Percentiles rank a stretch among this genome's conserved stretches.
These are phyloP conservation scores for Orthosia cruda DNA, from an alignment of 2,888 invertebrate species.

Conservation along the genomic window DNA sequence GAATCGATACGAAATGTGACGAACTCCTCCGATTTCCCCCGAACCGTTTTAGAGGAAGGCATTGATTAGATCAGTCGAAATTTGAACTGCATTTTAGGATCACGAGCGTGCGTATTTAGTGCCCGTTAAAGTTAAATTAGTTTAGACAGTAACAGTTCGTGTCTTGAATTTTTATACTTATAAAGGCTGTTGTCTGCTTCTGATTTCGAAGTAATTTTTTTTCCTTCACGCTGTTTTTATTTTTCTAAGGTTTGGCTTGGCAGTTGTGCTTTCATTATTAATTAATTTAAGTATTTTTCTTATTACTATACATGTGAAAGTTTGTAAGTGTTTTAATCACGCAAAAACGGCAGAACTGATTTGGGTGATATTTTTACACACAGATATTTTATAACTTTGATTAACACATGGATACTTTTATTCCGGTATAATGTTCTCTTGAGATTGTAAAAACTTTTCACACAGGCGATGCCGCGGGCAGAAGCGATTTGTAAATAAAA, in stretches of 20 bases:
- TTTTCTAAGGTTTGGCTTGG: neutral
- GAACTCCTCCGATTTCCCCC: slow-evolving; percentile 7
- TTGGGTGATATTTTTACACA: too few relatives aligned
- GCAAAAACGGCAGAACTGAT: too few relatives aligned
- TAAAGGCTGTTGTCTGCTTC: neutral
- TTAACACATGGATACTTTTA: too few relatives aligned
- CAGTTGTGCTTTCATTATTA: neutral
- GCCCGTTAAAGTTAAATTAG: slow-evolving; percentile 51
- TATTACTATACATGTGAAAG: too few relatives aligned
- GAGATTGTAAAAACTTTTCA: too few relatives aligned
- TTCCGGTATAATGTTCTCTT: too few relatives aligned
- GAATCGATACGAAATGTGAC: slow-evolving; percentile 28
- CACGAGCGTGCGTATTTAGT: slow-evolving; percentile 32
- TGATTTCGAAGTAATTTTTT: slow-evolving; percentile 10
- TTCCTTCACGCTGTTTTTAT: neutral
- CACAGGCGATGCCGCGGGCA: too few relatives aligned
- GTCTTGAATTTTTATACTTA: slow-evolving; percentile 38
- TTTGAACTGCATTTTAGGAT: slow-evolving; percentile 53
- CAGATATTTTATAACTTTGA: too few relatives aligned
- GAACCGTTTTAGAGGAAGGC: slow-evolving; percentile 25
- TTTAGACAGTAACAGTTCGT: slow-evolving; percentile 37
- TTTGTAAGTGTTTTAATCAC: too few relatives aligned
- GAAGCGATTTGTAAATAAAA: too few relatives aligned
- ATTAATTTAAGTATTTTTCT: neutral
- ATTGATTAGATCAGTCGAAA: slow-evolving; percentile 55